phyloP scores from a whole-genome alignment of 2,797 vertebrate species.

The Delichon dasypus region DNA sequence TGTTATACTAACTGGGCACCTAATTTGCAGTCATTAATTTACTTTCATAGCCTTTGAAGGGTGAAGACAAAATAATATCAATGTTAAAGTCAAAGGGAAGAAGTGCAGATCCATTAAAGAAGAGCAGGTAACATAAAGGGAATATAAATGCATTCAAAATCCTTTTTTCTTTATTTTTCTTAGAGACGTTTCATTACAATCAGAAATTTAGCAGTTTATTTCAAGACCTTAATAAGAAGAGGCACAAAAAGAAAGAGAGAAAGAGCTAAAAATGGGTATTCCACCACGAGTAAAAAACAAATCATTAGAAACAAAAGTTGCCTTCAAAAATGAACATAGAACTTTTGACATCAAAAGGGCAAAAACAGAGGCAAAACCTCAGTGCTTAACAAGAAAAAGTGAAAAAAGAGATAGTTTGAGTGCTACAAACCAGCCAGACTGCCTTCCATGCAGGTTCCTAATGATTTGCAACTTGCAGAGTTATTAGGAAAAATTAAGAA shows the following conservation, averaged over 20 bases:
- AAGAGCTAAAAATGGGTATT: not conserved
- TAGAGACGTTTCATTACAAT: not conserved
- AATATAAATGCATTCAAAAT: not conserved
- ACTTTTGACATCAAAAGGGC: not conserved
- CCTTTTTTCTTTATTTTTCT: not conserved
- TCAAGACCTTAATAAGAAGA: not conserved
- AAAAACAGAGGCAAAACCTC: not conserved
- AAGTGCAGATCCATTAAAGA: not conserved
- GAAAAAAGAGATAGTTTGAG: not conserved
- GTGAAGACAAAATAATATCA: not conserved
- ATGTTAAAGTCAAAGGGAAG: not conserved
- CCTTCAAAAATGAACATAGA: not conserved
- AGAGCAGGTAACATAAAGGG: not conserved
- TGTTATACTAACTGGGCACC: not conserved
- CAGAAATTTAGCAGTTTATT: not conserved
- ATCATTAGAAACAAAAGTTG: not conserved
- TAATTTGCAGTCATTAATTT: not conserved
- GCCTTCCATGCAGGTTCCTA: not conserved
- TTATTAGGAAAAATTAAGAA: conserved; percentile 17
- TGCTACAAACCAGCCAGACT: not conserved
- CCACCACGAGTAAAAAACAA: not conserved
- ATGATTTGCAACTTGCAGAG: not conserved
- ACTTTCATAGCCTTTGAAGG: not conserved
- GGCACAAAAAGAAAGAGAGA: not conserved
- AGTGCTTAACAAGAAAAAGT: not conserved